Conservation (phyloP, 1,140 invertebrate species). For the Centruroides vittatus region DNA sequence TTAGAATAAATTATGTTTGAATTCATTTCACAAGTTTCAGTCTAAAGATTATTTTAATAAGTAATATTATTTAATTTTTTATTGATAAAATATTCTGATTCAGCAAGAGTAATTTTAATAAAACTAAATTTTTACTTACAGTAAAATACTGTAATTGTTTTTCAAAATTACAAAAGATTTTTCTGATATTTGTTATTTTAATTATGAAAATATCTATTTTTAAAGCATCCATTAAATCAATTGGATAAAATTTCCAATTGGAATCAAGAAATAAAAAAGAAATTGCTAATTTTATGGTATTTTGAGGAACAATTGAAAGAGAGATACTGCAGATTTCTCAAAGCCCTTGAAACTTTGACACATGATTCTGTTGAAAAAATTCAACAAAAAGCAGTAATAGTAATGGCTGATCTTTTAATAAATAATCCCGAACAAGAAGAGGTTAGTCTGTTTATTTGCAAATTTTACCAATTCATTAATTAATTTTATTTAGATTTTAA, state of each 20-base stretch:
- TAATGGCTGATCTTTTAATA: slow-evolving; percentile 59
- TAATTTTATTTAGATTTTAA: neutral
- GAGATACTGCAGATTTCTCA: slow-evolving; percentile 54
- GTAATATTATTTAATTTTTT: no score
- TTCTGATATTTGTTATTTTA: neutral
- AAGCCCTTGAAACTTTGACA: slow-evolving; percentile 43
- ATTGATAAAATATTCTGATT: no score
- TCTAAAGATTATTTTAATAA: no score
- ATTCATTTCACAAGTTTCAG: no score
- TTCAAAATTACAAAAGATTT: no score
- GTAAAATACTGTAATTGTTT: no score
- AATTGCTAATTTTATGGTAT: slow-evolving; percentile 41
- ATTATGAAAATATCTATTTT: slow-evolving; percentile 9
- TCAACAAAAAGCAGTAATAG: slow-evolving; percentile 61
- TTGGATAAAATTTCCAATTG: slow-evolving; percentile 25
- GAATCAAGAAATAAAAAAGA: slow-evolving; percentile 31
- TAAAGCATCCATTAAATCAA: slow-evolving; percentile 38
- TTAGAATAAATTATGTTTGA: no score
- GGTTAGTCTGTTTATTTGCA: slow-evolving; percentile 26
- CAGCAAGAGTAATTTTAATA: no score
- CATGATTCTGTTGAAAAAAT: slow-evolving; percentile 58
- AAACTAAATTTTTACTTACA: no score
- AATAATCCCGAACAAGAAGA: slow-evolving; percentile 79
- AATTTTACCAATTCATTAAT: no score
- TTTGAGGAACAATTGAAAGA: slow-evolving; percentile 73